Conservation (phyloP, 2,888 invertebrate species). For the Phortica okadai region DNA sequence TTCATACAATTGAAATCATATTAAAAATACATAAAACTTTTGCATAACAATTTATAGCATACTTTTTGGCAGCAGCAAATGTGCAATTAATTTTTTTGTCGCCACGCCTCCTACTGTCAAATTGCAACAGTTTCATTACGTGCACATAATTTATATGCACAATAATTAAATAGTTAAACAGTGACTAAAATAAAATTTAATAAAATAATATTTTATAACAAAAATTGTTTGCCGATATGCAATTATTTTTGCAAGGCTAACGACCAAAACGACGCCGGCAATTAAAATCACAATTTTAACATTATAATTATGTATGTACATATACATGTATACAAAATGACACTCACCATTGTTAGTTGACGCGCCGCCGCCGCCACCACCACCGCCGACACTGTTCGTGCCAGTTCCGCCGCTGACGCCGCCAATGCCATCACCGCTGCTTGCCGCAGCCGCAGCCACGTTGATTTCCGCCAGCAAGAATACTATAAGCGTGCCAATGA, state of each 20-base stretch:
- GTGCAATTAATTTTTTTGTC: conserved; percentile 18
- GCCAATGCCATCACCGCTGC: conserved; percentile 31
- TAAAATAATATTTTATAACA: not conserved
- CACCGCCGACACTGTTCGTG: conserved; percentile 37
- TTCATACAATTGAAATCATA: not conserved
- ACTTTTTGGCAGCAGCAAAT: conserved; percentile 7
- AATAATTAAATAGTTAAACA: conserved; percentile 26
- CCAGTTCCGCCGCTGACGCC: conserved; percentile 32
- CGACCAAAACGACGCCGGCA: not conserved
- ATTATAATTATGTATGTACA: not conserved
- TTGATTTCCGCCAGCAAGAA: conserved; percentile 30
- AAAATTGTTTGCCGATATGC: conserved; percentile 22
- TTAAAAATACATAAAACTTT: conserved; percentile 15
- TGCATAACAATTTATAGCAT: conserved; percentile 15
- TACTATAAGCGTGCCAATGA: conserved; percentile 35
- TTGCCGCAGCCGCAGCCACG: conserved; percentile 31
- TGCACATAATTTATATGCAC: not conserved
- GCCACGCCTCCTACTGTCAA: not conserved
- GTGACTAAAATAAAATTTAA: not conserved
- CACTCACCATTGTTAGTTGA: conserved; percentile 72
- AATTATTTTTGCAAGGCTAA: conserved; percentile 25
- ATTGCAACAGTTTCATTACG: conserved; percentile 9
- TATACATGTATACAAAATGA: conserved; percentile 24
- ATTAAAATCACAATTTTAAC: conserved; percentile 15
- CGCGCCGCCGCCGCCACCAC: conserved; percentile 53